Evolutionary conservation across 2,113 vertebrate species (phyloP).

Genomic region (Carettochelys insculpta): DNA sequence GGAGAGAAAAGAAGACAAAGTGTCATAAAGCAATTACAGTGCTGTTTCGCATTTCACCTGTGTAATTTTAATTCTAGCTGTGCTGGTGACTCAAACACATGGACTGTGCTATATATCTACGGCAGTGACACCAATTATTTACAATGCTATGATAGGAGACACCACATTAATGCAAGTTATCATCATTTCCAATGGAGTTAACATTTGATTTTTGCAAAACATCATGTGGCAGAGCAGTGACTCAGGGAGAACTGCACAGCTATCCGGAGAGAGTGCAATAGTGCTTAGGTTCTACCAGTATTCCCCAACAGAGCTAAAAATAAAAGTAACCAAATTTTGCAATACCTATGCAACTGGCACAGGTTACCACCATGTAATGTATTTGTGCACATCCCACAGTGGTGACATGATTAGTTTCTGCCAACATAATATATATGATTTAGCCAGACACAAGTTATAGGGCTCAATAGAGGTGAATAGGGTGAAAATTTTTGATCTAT

Average conservation of each 20-base stretch:
- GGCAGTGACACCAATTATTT: neutral
- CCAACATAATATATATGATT: neutral
- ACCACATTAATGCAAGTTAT: neutral
- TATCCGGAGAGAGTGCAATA: neutral
- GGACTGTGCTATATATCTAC: neutral
- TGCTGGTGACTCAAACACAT: neutral
- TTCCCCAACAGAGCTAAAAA: neutral
- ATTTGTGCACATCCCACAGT: neutral
- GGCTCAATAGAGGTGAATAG: neutral
- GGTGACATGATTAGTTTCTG: neutral
- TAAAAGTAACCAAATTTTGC: neutral
- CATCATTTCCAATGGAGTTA: neutral
- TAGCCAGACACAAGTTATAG: neutral
- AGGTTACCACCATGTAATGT: rapidly evolving
- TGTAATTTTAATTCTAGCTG: neutral
- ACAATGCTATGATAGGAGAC: neutral
- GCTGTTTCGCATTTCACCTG: neutral
- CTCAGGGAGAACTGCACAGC: neutral
- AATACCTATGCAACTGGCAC: neutral
- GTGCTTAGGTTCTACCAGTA: neutral
- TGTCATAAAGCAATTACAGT: neutral
- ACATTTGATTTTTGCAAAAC: neutral
- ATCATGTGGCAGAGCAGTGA: neutral
- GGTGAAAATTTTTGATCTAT: neutral
- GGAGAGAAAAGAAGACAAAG: neutral